Evolutionary conservation across 2,797 vertebrate species (phyloP).

Genomic region (Botia almorhae): DNA sequence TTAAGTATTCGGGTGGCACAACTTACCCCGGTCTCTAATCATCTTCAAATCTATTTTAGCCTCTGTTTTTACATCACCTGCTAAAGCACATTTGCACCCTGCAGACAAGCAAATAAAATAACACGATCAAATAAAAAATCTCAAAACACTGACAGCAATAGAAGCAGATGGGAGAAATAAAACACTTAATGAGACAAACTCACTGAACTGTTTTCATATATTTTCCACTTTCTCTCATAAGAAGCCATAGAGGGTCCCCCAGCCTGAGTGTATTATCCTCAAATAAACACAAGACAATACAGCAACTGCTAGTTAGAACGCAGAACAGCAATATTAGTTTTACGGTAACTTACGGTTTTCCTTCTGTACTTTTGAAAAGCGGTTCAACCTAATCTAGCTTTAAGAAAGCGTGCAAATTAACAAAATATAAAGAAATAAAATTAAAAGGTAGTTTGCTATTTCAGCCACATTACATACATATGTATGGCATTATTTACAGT

Average conservation of each 20-base stretch:
- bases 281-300: background rate
- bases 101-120: background rate
- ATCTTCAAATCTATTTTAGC: background rate
- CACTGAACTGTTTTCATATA: conserved; percentile 1
- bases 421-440: no score
- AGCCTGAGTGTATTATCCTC: background rate
- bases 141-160: background rate
- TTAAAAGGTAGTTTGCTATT: no score
- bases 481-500: no score
- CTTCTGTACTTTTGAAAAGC: no score
- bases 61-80: background rate
- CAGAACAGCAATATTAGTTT: no score
- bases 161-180: background rate
- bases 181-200: background rate
- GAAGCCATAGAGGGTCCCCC: background rate
- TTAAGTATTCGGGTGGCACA: background rate
- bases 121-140: background rate
- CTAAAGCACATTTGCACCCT: background rate
- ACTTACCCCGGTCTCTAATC: background rate
- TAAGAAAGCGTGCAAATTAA: no score
- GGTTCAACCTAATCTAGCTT: no score
- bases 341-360: no score
- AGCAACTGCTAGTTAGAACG: no score
- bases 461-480: no score
- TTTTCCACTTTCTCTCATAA: background rate